phyloP scores from a whole-genome alignment of 2,113 vertebrate genomes.

The Cavia porcellus region DNA sequence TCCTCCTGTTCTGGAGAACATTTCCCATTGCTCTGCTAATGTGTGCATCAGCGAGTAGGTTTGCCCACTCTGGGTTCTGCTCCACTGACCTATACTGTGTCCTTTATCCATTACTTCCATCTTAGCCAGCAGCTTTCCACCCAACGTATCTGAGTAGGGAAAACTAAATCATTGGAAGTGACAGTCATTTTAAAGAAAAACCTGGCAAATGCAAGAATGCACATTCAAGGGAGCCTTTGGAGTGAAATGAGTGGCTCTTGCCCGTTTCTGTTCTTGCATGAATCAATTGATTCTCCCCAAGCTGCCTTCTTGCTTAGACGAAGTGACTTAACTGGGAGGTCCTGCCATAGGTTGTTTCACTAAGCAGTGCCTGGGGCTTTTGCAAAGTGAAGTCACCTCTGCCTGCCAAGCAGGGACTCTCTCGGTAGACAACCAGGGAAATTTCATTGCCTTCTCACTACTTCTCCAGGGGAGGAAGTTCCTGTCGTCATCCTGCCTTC shows the following conservation, averaged over 20 bases:
- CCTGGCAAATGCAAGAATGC: background rate
- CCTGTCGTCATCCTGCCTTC: background rate
- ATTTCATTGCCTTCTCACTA: background rate
- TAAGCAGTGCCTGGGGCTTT: conserved; percentile 66
- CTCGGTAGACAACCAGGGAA: background rate
- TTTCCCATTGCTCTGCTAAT: background rate
- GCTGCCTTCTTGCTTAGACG: background rate
- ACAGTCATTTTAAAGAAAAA: conserved; percentile 45
- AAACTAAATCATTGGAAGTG: conserved; percentile 57
- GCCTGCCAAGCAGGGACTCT: conserved; percentile 63
- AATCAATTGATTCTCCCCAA: background rate
- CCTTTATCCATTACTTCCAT: background rate
- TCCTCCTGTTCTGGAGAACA: background rate
- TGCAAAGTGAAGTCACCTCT: conserved; percentile 59
- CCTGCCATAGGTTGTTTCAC: conserved; percentile 57
- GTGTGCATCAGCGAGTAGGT: background rate
- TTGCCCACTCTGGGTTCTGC: background rate
- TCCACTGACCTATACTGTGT: background rate
- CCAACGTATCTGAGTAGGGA: background rate
- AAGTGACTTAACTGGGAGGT: conserved; percentile 40
- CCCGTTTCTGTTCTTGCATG: background rate
- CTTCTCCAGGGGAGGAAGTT: background rate
- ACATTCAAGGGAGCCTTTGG: background rate
- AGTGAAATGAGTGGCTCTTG: background rate
- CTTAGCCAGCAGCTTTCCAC: background rate